Percentiles rank a stretch among this genome's conserved stretches.
Evolutionary conservation across 2,113 vertebrate genomes (phyloP).

Genomic region (Festucalex cinctus): DNA sequence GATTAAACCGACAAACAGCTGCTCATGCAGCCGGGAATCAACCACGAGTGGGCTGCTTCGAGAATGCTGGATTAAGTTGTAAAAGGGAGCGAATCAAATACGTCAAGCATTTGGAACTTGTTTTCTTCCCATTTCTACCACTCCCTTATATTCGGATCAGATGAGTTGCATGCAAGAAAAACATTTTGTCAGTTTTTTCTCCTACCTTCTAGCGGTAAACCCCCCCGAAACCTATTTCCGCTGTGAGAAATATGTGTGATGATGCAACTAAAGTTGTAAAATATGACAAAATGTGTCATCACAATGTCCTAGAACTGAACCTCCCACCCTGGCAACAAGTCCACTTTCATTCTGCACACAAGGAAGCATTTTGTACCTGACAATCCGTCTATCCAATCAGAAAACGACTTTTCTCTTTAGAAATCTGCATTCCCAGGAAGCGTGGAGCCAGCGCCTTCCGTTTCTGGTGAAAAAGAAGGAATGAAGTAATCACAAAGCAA

Average conservation of each 20-base stretch:
- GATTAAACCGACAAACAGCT: no score
- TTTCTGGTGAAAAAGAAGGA: constrained; percentile 45
- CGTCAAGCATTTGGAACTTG: no score
- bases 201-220: not conserved
- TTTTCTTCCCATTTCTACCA: not conserved
- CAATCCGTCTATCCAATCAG: constrained; percentile 55
- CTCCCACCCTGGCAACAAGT: not conserved
- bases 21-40: no score
- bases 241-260: not conserved
- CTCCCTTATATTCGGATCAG: not conserved
- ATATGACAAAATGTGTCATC: not conserved
- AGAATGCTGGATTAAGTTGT: no score
- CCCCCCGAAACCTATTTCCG: not conserved
- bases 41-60: no score
- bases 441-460: constrained; percentile 22
- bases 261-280: not conserved
- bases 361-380: constrained; percentile 17
- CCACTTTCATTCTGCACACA: not conserved
- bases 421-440: constrained; percentile 57
- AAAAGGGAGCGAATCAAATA: no score
- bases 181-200: constrained; percentile 3
- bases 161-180: not conserved
- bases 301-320: not conserved
- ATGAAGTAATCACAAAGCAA: not conserved
- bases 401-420: constrained; percentile 35